These are phyloP conservation scores for Acromyrmex echinatior DNA, from an alignment of 1,140 invertebrate species.

Conservation along the genomic window DNA sequence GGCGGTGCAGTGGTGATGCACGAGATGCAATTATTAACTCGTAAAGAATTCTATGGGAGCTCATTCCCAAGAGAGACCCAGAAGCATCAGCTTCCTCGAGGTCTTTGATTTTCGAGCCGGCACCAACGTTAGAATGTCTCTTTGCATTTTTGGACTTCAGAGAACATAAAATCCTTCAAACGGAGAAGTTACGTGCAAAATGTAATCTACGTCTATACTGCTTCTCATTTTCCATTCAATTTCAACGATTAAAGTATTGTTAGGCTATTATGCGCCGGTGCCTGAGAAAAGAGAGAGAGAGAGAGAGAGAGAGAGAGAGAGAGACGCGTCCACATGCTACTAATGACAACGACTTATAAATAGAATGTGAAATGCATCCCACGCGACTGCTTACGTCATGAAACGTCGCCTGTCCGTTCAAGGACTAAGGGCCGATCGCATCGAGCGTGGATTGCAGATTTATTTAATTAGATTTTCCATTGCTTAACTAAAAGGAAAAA, in stretches of 20 bases:
- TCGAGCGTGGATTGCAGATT: constrained; percentile 1
- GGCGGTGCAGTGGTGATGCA: constrained; percentile 24
- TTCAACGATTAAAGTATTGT: constrained; percentile 32
- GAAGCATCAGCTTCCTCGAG: background rate
- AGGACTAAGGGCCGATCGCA: constrained; percentile 34
- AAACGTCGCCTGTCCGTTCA: constrained; percentile 30
- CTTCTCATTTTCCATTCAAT: constrained; percentile 10
- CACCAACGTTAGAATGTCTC: background rate
- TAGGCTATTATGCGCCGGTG: constrained; percentile 7
- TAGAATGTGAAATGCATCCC: constrained; percentile 56
- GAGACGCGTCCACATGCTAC: constrained; percentile 1
- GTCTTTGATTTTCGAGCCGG: background rate
- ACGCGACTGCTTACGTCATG: constrained; percentile 55
- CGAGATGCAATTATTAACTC: background rate
- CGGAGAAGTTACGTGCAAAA: background rate
- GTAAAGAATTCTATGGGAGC: background rate
- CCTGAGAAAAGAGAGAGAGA: background rate
- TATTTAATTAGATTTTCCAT: background rate
- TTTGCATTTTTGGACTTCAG: background rate
- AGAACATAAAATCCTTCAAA: background rate
- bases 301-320: background rate
- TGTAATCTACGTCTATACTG: background rate
- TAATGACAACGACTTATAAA: constrained; percentile 59
- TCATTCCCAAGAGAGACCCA: background rate
- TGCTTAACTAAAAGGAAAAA: background rate